Conservation (phyloP, 2,797 vertebrate genomes). For the Sebastes hopkinsi region DNA sequence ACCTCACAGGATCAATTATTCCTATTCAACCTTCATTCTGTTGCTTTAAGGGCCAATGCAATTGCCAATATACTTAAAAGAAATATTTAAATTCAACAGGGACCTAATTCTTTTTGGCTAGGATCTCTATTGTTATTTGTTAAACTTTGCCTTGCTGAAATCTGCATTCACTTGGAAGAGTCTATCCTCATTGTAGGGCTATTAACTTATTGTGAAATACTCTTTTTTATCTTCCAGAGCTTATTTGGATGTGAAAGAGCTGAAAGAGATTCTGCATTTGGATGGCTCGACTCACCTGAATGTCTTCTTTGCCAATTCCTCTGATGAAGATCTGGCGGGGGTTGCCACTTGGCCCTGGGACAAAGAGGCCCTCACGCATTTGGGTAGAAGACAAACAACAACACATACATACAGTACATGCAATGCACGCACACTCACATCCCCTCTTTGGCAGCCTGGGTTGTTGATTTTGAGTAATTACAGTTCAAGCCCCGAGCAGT, state of each 20-base stretch:
- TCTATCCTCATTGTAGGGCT: background rate
- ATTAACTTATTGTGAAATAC: conserved; percentile 30
- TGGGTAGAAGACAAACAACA: conserved; percentile 84
- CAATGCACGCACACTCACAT: conserved; percentile 6
- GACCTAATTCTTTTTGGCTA: conserved; percentile 23
- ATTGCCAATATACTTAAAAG: conserved; percentile 12
- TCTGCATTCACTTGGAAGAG: conserved; percentile 10
- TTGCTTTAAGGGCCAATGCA: background rate
- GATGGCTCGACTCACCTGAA: conserved; percentile 97
- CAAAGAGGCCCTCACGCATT: conserved; percentile 96
- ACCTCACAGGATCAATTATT: conserved; percentile 10
- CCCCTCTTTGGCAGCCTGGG: conserved; percentile 25
- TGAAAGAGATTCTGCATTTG: conserved; percentile 94
- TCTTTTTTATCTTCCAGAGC: conserved; percentile 83
- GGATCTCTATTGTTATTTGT: conserved; percentile 17
- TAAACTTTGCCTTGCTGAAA: conserved; percentile 20
- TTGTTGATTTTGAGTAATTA: conserved; percentile 62
- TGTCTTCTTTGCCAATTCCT: conserved; percentile 98
- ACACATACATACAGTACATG: conserved; percentile 9
- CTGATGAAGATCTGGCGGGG: conserved; percentile 96
- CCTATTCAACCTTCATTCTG: conserved; percentile 5
- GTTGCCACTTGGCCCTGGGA: conserved; percentile 99
- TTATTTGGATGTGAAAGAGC: conserved; percentile 96
- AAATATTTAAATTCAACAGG: conserved; percentile 26
- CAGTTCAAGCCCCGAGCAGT: conserved; percentile 52